phyloP scores from a whole-genome alignment of 2,113 vertebrate genomes.

The Podarcis raffonei region DNA sequence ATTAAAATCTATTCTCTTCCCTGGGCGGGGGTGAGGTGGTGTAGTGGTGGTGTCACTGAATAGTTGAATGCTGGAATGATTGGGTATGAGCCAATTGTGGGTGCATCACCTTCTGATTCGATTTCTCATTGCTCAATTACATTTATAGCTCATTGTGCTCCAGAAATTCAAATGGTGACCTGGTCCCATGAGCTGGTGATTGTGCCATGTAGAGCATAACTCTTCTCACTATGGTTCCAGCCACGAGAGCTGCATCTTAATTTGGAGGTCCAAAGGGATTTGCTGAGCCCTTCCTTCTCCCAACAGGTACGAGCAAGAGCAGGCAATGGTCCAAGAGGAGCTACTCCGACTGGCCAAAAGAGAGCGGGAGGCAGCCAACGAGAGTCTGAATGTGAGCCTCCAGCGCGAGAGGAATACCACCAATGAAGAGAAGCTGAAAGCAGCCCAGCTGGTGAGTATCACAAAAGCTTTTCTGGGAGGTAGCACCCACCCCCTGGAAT shows the following conservation, averaged over 20 bases:
- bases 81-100: not conserved
- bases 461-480: no score
- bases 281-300: not conserved
- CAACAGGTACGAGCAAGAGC: conserved; percentile 84
- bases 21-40: not conserved
- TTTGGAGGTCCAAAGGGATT: not conserved
- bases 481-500: no score
- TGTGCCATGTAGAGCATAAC: not conserved
- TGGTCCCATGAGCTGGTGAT: not conserved
- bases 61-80: not conserved
- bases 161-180: conserved; percentile 12
- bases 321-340: conserved; percentile 85
- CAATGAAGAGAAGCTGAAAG: conserved; percentile 75
- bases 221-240: not conserved
- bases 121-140: not conserved
- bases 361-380: conserved; percentile 79
- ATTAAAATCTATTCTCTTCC: conserved; percentile 11
- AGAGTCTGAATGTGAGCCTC: conserved; percentile 61
- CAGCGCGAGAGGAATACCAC: conserved; percentile 65
- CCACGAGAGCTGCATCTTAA: not conserved
- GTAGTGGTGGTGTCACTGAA: conserved; percentile 10
- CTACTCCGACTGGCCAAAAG: conserved; percentile 76
- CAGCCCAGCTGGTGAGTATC: conserved; percentile 82
- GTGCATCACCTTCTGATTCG: not conserved
- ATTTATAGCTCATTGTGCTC: conserved; percentile 18